Percentiles rank a stretch among this genome's conserved stretches.
These are phyloP conservation scores for Acleris emargana DNA, from an alignment of 2,888 invertebrate genomes.

Conservation along the genomic window DNA sequence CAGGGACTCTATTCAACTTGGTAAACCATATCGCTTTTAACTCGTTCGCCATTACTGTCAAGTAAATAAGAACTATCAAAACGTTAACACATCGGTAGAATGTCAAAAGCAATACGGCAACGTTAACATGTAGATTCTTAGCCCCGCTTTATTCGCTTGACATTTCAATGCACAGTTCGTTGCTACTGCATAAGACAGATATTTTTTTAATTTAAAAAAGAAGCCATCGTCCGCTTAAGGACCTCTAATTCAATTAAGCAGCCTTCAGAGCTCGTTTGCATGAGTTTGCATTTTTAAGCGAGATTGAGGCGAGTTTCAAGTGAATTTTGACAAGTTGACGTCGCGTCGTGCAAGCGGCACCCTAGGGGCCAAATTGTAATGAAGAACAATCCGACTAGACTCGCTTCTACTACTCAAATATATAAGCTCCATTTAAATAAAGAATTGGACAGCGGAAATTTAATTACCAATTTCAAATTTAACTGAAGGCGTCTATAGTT, in stretches of 20 bases:
- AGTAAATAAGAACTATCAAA: no score
- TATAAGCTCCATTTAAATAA: constrained; percentile 5
- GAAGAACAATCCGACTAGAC: constrained; percentile 35
- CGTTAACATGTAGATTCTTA: no score
- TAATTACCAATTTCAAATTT: background rate
- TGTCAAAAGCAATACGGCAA: no score
- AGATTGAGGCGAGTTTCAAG: constrained; percentile 63
- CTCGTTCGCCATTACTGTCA: no score
- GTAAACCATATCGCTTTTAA: no score
- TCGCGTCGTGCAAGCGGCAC: constrained; percentile 48
- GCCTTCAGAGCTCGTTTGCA: constrained; percentile 78
- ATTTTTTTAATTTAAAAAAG: constrained; percentile 67
- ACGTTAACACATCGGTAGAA: no score
- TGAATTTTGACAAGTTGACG: constrained; percentile 71
- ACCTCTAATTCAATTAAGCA: constrained; percentile 75
- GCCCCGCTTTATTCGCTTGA: no score
- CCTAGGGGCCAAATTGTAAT: constrained; percentile 49
- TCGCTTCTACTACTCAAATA: constrained; percentile 20
- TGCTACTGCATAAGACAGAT: constrained; percentile 57
- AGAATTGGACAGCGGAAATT: background rate
- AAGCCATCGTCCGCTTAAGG: constrained; percentile 69
- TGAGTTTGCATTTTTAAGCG: constrained; percentile 80
- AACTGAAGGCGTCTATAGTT: background rate
- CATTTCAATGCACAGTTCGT: background rate
- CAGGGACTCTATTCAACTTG: no score